Conservation (phyloP, 2,797 vertebrate species). For the Sebastes trivittatus region DNA sequence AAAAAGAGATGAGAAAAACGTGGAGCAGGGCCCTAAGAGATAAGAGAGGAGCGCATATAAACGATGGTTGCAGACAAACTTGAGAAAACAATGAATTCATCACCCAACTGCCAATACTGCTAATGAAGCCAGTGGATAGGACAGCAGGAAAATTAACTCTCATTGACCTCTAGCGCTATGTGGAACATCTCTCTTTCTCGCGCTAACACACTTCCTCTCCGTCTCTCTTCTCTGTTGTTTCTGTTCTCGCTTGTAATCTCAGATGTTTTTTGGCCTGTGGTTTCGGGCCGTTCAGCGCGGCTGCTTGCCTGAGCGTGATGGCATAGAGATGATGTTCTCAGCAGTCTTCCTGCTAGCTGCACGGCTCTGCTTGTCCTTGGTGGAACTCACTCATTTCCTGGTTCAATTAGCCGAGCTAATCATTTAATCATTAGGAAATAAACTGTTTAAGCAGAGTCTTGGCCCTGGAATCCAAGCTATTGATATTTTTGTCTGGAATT, state of each 20-base stretch:
- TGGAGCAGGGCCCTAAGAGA: conserved; percentile 49
- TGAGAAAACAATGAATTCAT: conserved; percentile 79
- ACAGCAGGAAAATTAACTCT: conserved; percentile 79
- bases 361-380: conserved; percentile 43
- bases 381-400: conserved; percentile 66
- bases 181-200: conserved; percentile 9
- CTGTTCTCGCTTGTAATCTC: background rate
- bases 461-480: conserved; percentile 34
- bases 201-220: background rate
- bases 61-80: conserved; percentile 71
- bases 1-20: conserved; percentile 33
- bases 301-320: background rate
- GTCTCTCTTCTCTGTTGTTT: background rate
- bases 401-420: conserved; percentile 71
- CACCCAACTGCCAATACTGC: conserved; percentile 75
- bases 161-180: conserved; percentile 58
- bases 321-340: conserved; percentile 36
- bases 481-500: conserved; percentile 28
- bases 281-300: background rate
- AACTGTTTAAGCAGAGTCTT: conserved; percentile 49
- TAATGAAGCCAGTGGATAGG: conserved; percentile 81
- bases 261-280: background rate
- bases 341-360: conserved; percentile 36
- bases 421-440: conserved; percentile 74
- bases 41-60: conserved; percentile 60